These are phyloP conservation scores for Octomys mimax DNA, from an alignment of 2,797 vertebrate species.

Conservation along the genomic window DNA sequence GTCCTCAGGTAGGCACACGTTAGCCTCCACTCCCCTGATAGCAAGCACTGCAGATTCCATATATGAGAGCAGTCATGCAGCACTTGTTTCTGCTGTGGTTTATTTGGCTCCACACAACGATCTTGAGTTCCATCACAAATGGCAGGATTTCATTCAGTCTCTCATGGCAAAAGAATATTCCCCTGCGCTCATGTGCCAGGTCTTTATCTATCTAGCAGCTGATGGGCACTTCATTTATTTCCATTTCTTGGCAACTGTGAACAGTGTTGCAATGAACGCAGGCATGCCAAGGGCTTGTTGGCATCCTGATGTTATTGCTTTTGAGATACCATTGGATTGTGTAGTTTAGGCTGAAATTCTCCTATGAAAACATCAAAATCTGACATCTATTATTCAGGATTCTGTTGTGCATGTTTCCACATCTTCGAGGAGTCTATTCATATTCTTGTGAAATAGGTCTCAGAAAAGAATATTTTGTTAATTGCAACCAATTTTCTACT, in stretches of 20 bases:
- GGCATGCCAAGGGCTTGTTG: not conserved
- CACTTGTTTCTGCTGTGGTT: not conserved
- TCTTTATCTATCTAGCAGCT: not conserved
- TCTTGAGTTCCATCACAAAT: not conserved
- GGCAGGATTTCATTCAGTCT: not conserved
- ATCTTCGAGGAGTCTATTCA: not conserved
- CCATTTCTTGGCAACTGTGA: not conserved
- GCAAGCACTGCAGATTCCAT: too few relatives aligned
- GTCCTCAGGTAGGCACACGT: not conserved
- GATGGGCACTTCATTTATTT: not conserved
- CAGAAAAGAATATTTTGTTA: not conserved
- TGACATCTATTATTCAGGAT: not conserved
- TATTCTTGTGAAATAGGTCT: not conserved
- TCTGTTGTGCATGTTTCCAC: not conserved
- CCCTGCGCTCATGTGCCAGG: not conserved
- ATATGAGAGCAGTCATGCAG: fast-evolving
- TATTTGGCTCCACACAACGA: not conserved
- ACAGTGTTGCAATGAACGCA: not conserved
- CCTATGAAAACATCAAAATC: not conserved
- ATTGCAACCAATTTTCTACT: not conserved
- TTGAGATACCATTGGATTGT: not conserved
- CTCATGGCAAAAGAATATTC: not conserved
- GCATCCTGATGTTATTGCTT: not conserved
- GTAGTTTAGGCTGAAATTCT: not conserved
- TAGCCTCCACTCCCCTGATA: not conserved